Conservation (phyloP, 2,113 vertebrate species). For the Anoplopoma fimbria region DNA sequence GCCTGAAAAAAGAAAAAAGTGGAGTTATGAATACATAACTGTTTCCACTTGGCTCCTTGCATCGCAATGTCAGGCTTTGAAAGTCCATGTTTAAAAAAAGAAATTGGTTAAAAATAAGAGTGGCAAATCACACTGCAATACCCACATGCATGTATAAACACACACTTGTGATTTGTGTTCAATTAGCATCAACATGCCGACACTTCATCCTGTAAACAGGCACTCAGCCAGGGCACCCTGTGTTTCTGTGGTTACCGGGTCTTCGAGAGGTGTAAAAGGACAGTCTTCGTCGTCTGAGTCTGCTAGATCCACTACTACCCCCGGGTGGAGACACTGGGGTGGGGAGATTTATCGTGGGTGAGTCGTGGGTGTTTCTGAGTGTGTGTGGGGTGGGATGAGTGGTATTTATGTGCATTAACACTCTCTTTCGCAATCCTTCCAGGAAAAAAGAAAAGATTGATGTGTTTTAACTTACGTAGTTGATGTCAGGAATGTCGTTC, state of each 20-base stretch:
- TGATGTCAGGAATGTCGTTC: conserved; percentile 99
- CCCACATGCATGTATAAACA: conserved; percentile 28
- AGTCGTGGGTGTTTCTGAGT: conserved; percentile 42
- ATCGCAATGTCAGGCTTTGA: not conserved
- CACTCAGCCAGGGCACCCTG: conserved; percentile 69
- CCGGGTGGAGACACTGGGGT: conserved; percentile 85
- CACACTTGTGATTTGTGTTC: not conserved
- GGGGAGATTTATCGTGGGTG: conserved; percentile 64
- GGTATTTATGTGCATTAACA: conserved; percentile 15
- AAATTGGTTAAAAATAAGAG: not conserved
- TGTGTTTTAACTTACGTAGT: conserved; percentile 89
- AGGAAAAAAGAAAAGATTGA: not conserved
- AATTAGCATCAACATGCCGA: conserved; percentile 53
- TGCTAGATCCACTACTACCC: conserved; percentile 86
- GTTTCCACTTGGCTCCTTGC: not conserved
- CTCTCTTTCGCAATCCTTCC: not conserved
- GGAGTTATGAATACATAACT: not conserved
- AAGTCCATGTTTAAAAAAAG: not conserved
- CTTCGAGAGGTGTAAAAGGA: conserved; percentile 83
- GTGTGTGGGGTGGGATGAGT: not conserved
- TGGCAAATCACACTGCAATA: conserved; percentile 35
- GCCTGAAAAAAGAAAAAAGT: conserved; percentile 81
- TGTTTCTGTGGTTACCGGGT: conserved; percentile 81
- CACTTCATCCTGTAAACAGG: conserved; percentile 75
- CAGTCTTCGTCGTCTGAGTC: conserved; percentile 84